These are phyloP conservation scores for Cepaea hortensis DNA, from an alignment of 2,888 invertebrate genomes.

Conservation along the genomic window DNA sequence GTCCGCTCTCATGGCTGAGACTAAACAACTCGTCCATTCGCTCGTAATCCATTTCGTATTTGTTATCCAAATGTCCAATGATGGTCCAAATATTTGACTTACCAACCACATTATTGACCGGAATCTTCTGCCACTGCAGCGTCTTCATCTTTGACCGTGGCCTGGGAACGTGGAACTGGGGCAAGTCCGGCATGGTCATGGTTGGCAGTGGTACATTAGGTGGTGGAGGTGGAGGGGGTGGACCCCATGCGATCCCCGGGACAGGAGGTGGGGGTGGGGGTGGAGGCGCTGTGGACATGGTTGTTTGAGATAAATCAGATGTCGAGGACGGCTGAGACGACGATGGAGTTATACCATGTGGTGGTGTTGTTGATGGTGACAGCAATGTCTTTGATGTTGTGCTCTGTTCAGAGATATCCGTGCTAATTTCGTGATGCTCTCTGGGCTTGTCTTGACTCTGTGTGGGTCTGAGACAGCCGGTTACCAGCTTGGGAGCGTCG, in stretches of 20 bases:
- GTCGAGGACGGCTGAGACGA: conserved; percentile 73
- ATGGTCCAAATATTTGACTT: conserved; percentile 95
- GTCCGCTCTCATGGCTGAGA: conserved; percentile 51
- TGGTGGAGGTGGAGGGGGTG: conserved; percentile 62
- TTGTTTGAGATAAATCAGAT: conserved; percentile 71
- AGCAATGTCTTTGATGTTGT: conserved; percentile 74
- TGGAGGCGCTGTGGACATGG: conserved; percentile 58
- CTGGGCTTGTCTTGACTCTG: conserved; percentile 57
- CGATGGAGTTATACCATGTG: neutral
- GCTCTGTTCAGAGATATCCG: neutral
- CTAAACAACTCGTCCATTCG: conserved; percentile 74
- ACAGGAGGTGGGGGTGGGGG: conserved; percentile 64
- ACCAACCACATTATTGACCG: conserved; percentile 85
- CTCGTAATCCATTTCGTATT: conserved; percentile 71
- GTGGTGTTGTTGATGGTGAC: conserved; percentile 61
- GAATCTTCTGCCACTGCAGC: conserved; percentile 98
- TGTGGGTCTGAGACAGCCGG: conserved; percentile 63
- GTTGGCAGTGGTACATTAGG: conserved; percentile 60
- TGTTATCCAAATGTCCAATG: conserved; percentile 67
- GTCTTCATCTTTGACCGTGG: conserved; percentile 97
- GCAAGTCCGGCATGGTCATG: conserved; percentile 60
- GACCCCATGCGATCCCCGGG: conserved; percentile 55
- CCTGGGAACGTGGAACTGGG: conserved; percentile 85
- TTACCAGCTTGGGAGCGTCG: conserved; percentile 71
- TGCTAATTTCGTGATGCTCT: conserved; percentile 30